Conservation (phyloP, 1,140 invertebrate species). For the Trissolcus basalis region DNA sequence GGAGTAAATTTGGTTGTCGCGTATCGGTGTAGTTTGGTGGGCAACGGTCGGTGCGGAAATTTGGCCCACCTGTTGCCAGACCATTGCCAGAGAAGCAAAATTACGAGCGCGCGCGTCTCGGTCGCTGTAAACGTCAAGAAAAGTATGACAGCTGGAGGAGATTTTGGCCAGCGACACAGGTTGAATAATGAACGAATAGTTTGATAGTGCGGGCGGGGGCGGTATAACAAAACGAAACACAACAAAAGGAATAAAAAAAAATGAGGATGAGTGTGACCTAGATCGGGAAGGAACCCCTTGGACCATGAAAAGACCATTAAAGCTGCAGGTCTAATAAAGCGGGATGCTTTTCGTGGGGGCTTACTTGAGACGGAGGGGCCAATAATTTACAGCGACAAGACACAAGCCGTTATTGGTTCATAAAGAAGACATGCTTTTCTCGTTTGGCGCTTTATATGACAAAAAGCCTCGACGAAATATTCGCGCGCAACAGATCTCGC, state of each 20-base stretch:
- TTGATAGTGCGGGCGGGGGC: background rate
- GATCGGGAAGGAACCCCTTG: too few species aligned
- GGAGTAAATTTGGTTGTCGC: slow-evolving; percentile 3
- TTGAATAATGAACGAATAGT: background rate
- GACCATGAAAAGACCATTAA: too few species aligned
- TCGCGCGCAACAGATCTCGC: slow-evolving; percentile 11
- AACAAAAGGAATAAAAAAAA: too few species aligned
- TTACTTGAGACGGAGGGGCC: slow-evolving; percentile 26
- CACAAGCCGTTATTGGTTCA: slow-evolving; percentile 67
- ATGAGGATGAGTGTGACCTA: too few species aligned
- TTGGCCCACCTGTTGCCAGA: slow-evolving; percentile 75
- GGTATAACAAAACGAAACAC: background rate
- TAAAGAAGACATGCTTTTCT: slow-evolving; percentile 64
- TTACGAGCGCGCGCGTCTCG: slow-evolving; percentile 63
- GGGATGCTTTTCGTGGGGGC: too few species aligned
- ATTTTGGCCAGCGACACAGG: slow-evolving; percentile 1
- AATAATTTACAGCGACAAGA: slow-evolving; percentile 72
- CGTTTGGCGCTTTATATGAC: slow-evolving; percentile 44
- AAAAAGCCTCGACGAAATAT: slow-evolving; percentile 20
- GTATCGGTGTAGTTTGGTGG: slow-evolving; percentile 18
- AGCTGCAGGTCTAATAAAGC: too few species aligned
- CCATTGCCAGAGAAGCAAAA: slow-evolving; percentile 73
- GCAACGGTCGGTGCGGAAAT: slow-evolving; percentile 66
- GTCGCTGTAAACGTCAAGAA: slow-evolving; percentile 43
- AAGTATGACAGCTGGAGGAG: slow-evolving; percentile 16